Evolutionary conservation across 2,797 vertebrate species (phyloP), one percentile per base, ranked within the genome.

Genomic region (Chelon labrosus): DNA sequence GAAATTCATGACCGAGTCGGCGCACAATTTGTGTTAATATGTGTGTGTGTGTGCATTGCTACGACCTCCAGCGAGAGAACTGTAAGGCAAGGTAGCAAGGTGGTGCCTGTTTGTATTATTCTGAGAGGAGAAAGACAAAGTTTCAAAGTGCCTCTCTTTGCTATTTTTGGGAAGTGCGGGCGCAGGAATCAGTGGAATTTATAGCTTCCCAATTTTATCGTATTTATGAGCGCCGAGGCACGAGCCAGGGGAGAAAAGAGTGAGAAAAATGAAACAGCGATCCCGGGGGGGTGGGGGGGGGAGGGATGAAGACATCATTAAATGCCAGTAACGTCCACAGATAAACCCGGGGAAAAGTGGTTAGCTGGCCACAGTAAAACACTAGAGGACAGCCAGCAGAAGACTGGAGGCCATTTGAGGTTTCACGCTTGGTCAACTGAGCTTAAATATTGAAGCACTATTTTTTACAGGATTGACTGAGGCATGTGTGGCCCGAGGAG

Each of bases 141-240:
- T 68, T 68, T 39, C 51, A 79, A 79, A 65, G 58, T 47, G 69
- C 67, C 53, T 70, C 71, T 20, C 73, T 76, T 56, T 59, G 73
- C 80, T 88, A 80, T 91, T 86, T 27, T 83, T 76, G 49, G 68
- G 69, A 76, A 10, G 37, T 2, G 10, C 57, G 25, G 37, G 39
- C n/a, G 14, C 46, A 72, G 65, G 81, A 79, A 87, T 83, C 65
- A 42, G 41, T 27, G 35, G 75, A 87, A 90, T 91, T 83, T 88
- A 90, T 79, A 74, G 75, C 79, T 69, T 71, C 81, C 70, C 69
- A 78, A 90, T 88, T 91, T 89, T 85, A 88, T 82, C 69, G 16
- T 22, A 70, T 88, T 88, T 87, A 84, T 65, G 75, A 73, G 38
- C 44, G 19, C 62, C 6, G 38, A 73, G 64, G 82, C 72, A 50